A percentile compares a stretch with the other conserved stretches of the same genome.
phyloP scores from a whole-genome alignment of 2,888 invertebrate genomes.

The Blastobasis lacticolella region DNA sequence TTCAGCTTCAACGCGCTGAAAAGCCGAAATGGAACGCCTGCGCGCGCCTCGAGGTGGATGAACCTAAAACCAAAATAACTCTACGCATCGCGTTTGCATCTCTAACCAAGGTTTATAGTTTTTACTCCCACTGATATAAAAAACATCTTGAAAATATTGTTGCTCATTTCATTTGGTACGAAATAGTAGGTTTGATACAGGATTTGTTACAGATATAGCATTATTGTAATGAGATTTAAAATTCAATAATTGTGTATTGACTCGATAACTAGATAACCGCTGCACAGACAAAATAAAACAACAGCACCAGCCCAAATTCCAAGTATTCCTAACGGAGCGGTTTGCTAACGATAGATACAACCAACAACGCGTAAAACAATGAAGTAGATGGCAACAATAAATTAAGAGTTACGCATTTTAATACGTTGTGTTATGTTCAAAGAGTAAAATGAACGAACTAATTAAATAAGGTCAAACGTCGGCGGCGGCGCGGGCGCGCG shows the following conservation, averaged over 20 bases:
- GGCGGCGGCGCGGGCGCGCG: conserved; percentile 35
- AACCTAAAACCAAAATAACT: conserved; percentile 59
- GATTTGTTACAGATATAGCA: no score
- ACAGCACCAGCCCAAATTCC: no score
- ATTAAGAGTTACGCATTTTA: conserved; percentile 63
- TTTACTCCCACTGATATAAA: no score
- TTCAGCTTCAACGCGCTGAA: conserved; percentile 27
- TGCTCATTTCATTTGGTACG: conserved; percentile 7
- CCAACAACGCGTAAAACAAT: conserved; percentile 16
- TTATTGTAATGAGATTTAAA: no score
- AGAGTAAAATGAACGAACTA: conserved; percentile 71
- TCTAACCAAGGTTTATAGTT: conserved; percentile 31
- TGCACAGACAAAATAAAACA: no score
- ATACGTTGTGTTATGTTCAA: conserved; percentile 62
- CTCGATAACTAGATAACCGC: no score
- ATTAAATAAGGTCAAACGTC: conserved; percentile 74
- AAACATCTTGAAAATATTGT: not conserved
- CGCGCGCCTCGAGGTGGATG: conserved; percentile 41
- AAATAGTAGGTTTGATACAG: no score
- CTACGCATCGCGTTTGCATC: conserved; percentile 38
- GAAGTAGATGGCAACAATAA: conserved; percentile 56
- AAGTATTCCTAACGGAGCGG: no score
- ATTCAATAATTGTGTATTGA: no score
- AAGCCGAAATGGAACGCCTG: conserved; percentile 25
- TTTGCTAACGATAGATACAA: no score